Evolutionary conservation across 2,797 vertebrate species (phyloP).

Genomic region (Ctenochaetus hawaiiensis): DNA sequence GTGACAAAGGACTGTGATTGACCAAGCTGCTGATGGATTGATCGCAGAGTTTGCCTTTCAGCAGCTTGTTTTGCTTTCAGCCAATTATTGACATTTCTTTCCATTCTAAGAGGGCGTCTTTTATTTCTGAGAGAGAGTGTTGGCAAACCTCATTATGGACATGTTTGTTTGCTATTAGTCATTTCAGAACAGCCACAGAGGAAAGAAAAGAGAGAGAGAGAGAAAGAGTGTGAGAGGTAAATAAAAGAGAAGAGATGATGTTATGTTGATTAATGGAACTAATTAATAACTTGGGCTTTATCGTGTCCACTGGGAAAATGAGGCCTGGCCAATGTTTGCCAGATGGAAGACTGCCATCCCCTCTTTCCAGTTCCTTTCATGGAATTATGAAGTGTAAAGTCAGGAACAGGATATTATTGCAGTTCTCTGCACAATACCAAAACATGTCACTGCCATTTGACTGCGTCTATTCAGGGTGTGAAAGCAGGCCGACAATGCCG

Average conservation of each 20-base stretch:
- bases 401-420: conserved; percentile 85
- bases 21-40: conserved; percentile 56
- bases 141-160: conserved; percentile 58
- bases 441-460: conserved; percentile 80
- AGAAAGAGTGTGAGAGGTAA: conserved; percentile 43
- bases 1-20: conserved; percentile 46
- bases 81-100: conserved; percentile 65
- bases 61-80: conserved; percentile 68
- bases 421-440: conserved; percentile 80
- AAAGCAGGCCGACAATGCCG: conserved; percentile 69
- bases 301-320: conserved; percentile 71
- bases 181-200: conserved; percentile 61
- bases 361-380: conserved; percentile 70
- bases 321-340: conserved; percentile 60
- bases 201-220: conserved; percentile 19
- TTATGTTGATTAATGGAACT: conserved; percentile 82
- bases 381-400: conserved; percentile 82
- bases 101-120: conserved; percentile 60
- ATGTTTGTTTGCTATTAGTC: conserved; percentile 81
- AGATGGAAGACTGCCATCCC: conserved; percentile 72
- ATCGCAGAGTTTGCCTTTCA: conserved; percentile 60
- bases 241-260: conserved; percentile 57
- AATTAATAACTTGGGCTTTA: conserved; percentile 80
- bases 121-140: conserved; percentile 61
- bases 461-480: conserved; percentile 76